phyloP scores from a whole-genome alignment of 2,888 invertebrate genomes.

The Chydorus sphaericus region DNA sequence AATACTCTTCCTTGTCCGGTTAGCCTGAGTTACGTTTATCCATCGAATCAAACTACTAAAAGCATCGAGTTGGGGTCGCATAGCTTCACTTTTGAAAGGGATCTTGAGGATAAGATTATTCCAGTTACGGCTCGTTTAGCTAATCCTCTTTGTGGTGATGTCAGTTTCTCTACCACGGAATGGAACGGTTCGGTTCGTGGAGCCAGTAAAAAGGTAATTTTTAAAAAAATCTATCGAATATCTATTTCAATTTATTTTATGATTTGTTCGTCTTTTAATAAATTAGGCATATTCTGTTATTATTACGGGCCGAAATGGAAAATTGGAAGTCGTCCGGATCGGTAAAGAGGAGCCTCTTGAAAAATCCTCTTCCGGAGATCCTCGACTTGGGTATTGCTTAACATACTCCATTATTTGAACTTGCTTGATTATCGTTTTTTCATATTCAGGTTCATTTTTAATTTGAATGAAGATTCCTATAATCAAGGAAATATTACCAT shows the following conservation, averaged over 20 bases:
- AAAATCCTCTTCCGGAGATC: conserved; percentile 41
- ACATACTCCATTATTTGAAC: neutral
- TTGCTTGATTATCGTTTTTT: conserved; percentile 25
- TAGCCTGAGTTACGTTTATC: conserved; percentile 23
- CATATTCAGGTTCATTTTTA: neutral
- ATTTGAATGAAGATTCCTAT: neutral
- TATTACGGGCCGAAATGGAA: neutral
- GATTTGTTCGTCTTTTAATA: too few relatives aligned
- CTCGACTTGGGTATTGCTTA: conserved; percentile 35
- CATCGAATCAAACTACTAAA: neutral
- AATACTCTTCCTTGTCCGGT: conserved; percentile 47
- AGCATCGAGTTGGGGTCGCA: neutral
- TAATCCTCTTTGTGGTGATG: neutral
- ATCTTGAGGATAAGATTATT: neutral
- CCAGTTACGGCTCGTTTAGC: neutral
- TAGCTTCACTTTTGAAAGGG: neutral
- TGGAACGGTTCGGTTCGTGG: neutral
- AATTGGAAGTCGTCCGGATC: conserved; percentile 4
- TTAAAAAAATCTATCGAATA: too few relatives aligned
- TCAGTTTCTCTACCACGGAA: neutral
- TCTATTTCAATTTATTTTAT: too few relatives aligned
- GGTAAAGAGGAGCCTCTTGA: conserved; percentile 24
- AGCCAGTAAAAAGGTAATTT: neutral
- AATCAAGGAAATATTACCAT: neutral
- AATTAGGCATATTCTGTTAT: conserved; percentile 7